A percentile compares a stretch with the other conserved stretches of the same genome.
These are phyloP conservation scores for Sinella curviseta DNA, from an alignment of 1,140 invertebrate species.

Conservation along the genomic window DNA sequence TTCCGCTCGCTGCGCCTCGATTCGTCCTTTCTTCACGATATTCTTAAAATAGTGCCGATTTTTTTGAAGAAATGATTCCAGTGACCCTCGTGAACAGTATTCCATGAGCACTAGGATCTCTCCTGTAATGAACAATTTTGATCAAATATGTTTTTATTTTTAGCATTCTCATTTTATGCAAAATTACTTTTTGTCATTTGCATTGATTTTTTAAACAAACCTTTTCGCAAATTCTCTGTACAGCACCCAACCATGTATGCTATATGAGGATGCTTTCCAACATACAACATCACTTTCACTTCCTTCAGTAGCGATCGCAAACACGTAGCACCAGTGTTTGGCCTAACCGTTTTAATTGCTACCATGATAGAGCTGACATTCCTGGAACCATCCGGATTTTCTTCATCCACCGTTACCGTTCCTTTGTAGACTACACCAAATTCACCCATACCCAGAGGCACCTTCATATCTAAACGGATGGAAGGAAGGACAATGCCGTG, in stretches of 20 bases:
- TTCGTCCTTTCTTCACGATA: background rate
- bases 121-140: background rate
- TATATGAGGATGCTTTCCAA: constrained; percentile 27
- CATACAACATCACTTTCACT: constrained; percentile 35
- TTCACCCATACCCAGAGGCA: background rate
- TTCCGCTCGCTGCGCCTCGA: background rate
- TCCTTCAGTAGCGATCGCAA: constrained; percentile 27
- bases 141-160: no score
- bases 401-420: background rate
- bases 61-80: background rate
- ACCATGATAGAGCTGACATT: background rate
- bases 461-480: background rate
- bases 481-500: no score
- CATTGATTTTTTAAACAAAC: background rate
- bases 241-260: constrained; percentile 27
- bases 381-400: no score
- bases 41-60: background rate
- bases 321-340: constrained; percentile 11
- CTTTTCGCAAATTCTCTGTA: constrained; percentile 21
- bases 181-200: background rate
- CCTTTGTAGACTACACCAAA: constrained; percentile 13
- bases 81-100: background rate
- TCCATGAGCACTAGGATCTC: background rate
- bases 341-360: constrained; percentile 35
- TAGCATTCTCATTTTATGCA: no score